These are phyloP conservation scores for Sprattus sprattus DNA, from an alignment of 2,113 vertebrate species.

Conservation along the genomic window DNA sequence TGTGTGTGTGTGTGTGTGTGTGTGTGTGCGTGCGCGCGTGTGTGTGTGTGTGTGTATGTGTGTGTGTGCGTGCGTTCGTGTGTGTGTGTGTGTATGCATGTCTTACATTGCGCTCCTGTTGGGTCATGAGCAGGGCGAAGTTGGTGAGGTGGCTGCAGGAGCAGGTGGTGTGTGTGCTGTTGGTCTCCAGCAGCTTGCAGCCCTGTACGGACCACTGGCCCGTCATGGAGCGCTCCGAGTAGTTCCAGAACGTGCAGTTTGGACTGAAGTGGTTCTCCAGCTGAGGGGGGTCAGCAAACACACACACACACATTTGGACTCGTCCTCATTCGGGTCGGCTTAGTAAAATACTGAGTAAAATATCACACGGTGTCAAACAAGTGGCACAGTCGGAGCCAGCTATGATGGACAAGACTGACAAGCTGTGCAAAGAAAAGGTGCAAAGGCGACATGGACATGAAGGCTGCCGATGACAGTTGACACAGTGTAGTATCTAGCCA, in stretches of 20 bases:
- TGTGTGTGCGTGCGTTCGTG: not conserved
- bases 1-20: not conserved
- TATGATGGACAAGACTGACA: too few species aligned
- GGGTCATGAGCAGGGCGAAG: constrained; percentile 90
- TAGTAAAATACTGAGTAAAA: too few species aligned
- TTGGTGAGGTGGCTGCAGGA: constrained; percentile 94
- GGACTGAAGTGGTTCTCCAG: constrained; percentile 90
- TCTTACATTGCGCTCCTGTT: constrained; percentile 80
- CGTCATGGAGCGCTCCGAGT: constrained; percentile 83
- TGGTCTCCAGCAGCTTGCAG: constrained; percentile 85
- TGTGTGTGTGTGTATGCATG: constrained; percentile 18
- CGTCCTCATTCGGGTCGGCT: not conserved
- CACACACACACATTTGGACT: constrained; percentile 11
- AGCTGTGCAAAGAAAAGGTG: too few species aligned
- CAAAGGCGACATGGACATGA: too few species aligned
- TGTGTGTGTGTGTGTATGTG: constrained; percentile 8
- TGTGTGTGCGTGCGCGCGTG: not conserved
- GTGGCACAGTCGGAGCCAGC: too few species aligned
- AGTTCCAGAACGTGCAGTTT: constrained; percentile 95
- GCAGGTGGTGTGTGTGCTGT: constrained; percentile 91
- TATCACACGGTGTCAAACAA: too few species aligned
- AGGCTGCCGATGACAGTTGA: too few species aligned
- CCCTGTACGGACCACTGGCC: constrained; percentile 92
- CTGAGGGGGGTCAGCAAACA: constrained; percentile 60
- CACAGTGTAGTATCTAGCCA: too few species aligned